Conservation (phyloP, 2,113 vertebrate species). For the Archocentrus centrarchus region DNA sequence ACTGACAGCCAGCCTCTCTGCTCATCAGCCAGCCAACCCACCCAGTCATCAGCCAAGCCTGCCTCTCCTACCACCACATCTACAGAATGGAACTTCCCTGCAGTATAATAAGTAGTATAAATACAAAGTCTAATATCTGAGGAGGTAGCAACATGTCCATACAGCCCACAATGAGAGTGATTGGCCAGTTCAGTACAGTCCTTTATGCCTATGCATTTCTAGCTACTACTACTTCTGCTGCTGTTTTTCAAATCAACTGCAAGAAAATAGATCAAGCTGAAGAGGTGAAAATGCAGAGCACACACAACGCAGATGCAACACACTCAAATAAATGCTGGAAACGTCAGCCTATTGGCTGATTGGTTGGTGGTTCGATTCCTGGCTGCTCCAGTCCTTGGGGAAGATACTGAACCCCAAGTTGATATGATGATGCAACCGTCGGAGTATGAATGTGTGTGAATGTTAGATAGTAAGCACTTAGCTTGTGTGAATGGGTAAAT, state of each 20-base stretch:
- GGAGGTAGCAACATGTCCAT: neutral
- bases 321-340: neutral
- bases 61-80: slow-evolving; percentile 14
- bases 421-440: no score
- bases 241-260: neutral
- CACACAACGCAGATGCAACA: neutral
- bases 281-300: neutral
- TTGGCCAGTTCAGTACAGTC: neutral
- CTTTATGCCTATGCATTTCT: neutral
- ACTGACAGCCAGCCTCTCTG: slow-evolving; percentile 61
- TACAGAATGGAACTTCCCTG: neutral
- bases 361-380: no score
- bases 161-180: fast-evolving
- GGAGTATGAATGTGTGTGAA: no score
- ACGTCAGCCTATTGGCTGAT: neutral
- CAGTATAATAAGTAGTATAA: neutral
- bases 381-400: no score
- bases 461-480: no score
- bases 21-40: slow-evolving; percentile 59
- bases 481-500: no score
- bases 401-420: no score
- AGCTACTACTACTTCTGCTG: fast-evolving
- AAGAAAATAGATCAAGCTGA: neutral
- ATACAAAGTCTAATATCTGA: neutral
- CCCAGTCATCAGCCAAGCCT: slow-evolving; percentile 38